Percentiles rank a stretch among this genome's conserved stretches.
Conservation (phyloP, 1,140 invertebrate species). For the Ylistrum balloti region DNA sequence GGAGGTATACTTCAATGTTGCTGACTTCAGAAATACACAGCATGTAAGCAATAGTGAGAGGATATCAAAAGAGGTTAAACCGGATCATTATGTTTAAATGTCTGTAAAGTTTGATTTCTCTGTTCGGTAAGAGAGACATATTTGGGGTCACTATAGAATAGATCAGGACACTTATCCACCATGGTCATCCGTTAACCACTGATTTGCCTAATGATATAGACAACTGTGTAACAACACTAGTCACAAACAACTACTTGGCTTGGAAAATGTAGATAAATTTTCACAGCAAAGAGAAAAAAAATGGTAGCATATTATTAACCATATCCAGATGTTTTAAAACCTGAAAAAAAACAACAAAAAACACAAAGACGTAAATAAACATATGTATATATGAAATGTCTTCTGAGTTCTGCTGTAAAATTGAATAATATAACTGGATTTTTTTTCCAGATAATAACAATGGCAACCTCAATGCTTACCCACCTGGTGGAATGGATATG, state of each 20-base stretch:
- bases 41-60: neutral
- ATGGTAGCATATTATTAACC: too few relatives aligned
- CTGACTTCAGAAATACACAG: too few relatives aligned
- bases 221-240: neutral
- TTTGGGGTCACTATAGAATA: neutral
- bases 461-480: slow-evolving; percentile 39
- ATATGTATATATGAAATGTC: too few relatives aligned
- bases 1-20: too few relatives aligned
- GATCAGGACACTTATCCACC: neutral
- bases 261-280: neutral
- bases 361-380: too few relatives aligned
- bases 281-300: neutral
- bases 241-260: neutral
- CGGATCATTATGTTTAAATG: neutral
- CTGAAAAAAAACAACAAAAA: too few relatives aligned
- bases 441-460: neutral
- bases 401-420: neutral
- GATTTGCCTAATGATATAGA: neutral
- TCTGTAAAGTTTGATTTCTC: neutral
- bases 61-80: neutral
- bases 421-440: neutral
- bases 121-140: neutral
- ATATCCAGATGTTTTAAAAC: too few relatives aligned
- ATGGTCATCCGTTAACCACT: neutral
- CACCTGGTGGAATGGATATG: slow-evolving; percentile 41